Percentiles rank a stretch among this genome's conserved stretches.
These are phyloP conservation scores for Odobenus rosmarus DNA, from an alignment of 2,113 vertebrate genomes.

Conservation along the genomic window DNA sequence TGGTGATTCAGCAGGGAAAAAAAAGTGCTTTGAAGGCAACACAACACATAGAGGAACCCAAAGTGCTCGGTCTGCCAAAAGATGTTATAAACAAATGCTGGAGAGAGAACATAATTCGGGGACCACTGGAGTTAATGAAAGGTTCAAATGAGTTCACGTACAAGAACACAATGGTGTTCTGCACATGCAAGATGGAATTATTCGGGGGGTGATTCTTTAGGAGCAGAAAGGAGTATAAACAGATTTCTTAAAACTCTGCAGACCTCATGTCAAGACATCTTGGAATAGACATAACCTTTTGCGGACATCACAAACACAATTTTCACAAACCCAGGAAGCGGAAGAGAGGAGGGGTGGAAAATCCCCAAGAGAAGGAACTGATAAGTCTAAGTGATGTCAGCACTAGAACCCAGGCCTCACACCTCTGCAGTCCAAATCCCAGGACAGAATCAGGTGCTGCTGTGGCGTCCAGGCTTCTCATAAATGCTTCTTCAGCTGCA, in stretches of 20 bases:
- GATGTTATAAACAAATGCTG: background rate
- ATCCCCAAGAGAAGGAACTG: background rate
- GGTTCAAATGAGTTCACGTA: background rate
- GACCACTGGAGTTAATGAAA: background rate
- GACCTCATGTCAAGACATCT: background rate
- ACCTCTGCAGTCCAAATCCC: background rate
- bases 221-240: too few species aligned
- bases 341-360: background rate
- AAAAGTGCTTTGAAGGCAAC: background rate
- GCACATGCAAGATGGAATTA: accelerated
- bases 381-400: background rate
- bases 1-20: background rate
- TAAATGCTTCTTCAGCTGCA: background rate
- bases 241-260: background rate
- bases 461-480: background rate
- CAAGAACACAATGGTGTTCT: background rate
- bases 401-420: background rate
- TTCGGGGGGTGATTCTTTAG: background rate
- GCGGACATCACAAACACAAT: background rate
- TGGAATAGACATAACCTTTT: background rate
- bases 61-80: background rate
- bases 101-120: background rate
- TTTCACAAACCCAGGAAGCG: background rate
- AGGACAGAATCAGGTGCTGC: background rate
- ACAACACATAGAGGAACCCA: background rate